A percentile compares a stretch with the other conserved stretches of the same genome.
These are phyloP conservation scores for Drosophila melanocephala DNA, from an alignment of 2,888 invertebrate species.

Conservation along the genomic window DNA sequence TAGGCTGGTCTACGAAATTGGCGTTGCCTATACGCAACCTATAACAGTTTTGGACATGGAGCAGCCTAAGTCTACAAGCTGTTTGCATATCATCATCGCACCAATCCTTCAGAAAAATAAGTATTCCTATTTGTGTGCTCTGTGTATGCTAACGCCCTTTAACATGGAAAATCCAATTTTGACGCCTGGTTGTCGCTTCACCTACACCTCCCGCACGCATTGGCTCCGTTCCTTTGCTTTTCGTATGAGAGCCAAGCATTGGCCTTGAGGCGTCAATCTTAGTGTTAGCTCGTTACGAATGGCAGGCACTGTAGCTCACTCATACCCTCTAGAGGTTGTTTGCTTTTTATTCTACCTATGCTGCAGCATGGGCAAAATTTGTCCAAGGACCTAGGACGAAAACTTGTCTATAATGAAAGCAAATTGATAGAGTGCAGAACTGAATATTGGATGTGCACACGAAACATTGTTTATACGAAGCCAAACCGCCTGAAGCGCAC, in stretches of 20 bases:
- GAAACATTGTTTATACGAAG: background rate
- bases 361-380: constrained; percentile 28
- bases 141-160: constrained; percentile 67
- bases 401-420: constrained; percentile 6
- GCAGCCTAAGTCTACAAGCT: constrained; percentile 44
- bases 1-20: constrained; percentile 12
- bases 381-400: background rate
- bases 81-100: constrained; percentile 67
- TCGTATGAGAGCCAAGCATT: background rate
- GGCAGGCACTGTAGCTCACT: constrained; percentile 26
- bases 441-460: constrained; percentile 1
- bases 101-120: constrained; percentile 16
- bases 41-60: constrained; percentile 24
- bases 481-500: background rate
- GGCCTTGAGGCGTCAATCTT: constrained; percentile 36
- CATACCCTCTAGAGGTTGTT: constrained; percentile 26
- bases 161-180: constrained; percentile 76
- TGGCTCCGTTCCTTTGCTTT: background rate
- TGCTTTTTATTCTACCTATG: constrained; percentile 29
- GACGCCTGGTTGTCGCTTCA: constrained; percentile 15
- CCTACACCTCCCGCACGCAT: background rate
- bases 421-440: constrained; percentile 11
- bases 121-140: constrained; percentile 42
- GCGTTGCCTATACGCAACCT: background rate
- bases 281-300: constrained; percentile 35